These are phyloP conservation scores for Cephalotes varians DNA, from an alignment of 2,888 invertebrate genomes.

Conservation along the genomic window DNA sequence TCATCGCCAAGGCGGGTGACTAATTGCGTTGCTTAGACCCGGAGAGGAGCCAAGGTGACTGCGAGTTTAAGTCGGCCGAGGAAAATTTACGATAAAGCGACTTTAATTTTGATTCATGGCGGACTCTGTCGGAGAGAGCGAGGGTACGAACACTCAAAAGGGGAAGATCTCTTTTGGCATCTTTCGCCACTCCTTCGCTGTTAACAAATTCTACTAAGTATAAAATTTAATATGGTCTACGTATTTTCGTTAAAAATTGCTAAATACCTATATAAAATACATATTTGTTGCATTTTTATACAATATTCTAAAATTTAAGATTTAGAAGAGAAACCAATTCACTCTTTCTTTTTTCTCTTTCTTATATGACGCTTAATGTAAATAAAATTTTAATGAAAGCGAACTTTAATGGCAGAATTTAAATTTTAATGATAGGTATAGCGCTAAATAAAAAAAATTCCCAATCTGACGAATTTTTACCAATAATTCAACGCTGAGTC, in stretches of 20 bases:
- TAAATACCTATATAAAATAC: neutral
- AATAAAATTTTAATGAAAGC: neutral
- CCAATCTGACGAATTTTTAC: constrained; percentile 5
- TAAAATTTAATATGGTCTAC: constrained; percentile 9
- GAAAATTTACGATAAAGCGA: constrained; percentile 79
- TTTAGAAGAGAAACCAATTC: neutral
- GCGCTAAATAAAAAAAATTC: constrained; percentile 1
- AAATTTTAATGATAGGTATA: neutral
- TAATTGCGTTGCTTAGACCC: constrained; percentile 79
- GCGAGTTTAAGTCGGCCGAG: constrained; percentile 50
- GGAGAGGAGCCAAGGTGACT: constrained; percentile 56
- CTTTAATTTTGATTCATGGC: constrained; percentile 82
- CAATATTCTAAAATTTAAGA: neutral
- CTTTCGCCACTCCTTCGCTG: constrained; percentile 25
- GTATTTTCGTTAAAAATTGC: neutral
- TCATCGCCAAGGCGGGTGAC: constrained; percentile 76
- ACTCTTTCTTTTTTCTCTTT: neutral
- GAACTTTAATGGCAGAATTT: neutral
- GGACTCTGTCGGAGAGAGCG: constrained; percentile 57
- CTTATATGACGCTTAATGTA: neutral
- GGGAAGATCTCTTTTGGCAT: constrained; percentile 51
- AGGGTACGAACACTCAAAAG: neutral
- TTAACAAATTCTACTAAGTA: constrained; percentile 30
- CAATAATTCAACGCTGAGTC: constrained; percentile 16
- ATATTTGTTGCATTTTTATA: neutral